Conservation (phyloP, 1,140 invertebrate species). For the Bombus superbus region DNA sequence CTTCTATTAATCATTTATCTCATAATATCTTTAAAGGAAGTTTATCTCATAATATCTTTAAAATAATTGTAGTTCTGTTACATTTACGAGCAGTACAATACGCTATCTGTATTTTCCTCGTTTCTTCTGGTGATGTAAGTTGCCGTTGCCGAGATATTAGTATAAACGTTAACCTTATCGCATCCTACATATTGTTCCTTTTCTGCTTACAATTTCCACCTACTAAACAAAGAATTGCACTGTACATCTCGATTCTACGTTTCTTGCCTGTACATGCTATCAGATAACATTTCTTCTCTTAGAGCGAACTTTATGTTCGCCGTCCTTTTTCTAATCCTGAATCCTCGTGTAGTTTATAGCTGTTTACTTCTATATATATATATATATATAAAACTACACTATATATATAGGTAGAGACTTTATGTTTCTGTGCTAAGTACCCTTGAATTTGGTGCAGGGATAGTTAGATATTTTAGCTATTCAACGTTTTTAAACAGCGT, state of each 20-base stretch:
- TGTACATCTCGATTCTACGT: neutral
- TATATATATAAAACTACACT: too few relatives aligned
- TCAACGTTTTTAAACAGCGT: too few relatives aligned
- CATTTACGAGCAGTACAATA: neutral
- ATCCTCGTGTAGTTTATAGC: too few relatives aligned
- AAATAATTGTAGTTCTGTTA: neutral
- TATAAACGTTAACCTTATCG: neutral
- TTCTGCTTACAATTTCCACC: neutral
- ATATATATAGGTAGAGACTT: too few relatives aligned
- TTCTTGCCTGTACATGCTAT: neutral
- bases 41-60: constrained; percentile 33
- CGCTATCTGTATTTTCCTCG: neutral
- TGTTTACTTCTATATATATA: too few relatives aligned
- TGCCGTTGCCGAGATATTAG: neutral
- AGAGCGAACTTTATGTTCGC: too few relatives aligned
- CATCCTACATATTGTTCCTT: neutral
- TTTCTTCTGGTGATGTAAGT: neutral
- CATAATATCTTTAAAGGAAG: constrained; percentile 24
- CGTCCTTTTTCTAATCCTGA: too few relatives aligned
- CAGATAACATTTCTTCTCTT: neutral
- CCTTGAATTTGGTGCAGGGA: too few relatives aligned
- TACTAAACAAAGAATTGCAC: too few relatives aligned
- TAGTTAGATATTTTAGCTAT: too few relatives aligned
- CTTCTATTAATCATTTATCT: constrained; percentile 19
- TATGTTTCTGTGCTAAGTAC: too few relatives aligned